These are phyloP conservation scores for Centropristis striata DNA, from an alignment of 2,113 vertebrate genomes.

Conservation along the genomic window DNA sequence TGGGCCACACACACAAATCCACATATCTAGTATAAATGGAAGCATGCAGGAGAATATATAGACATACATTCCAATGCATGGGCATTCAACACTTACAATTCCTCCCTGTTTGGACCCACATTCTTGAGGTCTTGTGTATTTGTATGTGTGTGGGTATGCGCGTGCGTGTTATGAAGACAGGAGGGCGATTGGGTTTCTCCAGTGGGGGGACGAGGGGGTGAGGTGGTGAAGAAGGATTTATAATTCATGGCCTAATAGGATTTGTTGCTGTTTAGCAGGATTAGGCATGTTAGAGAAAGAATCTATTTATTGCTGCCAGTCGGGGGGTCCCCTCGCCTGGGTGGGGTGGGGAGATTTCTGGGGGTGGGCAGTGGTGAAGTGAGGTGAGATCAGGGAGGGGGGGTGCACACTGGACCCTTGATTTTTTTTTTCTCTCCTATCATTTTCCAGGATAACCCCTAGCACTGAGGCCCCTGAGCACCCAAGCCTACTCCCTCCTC, in stretches of 20 bases:
- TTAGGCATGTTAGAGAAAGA: conserved; percentile 90
- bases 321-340: conserved; percentile 76
- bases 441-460: conserved; percentile 81
- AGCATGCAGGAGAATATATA: neutral
- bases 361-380: conserved; percentile 38
- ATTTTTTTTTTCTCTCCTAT: conserved; percentile 48
- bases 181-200: conserved; percentile 64
- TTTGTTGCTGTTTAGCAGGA: conserved; percentile 91
- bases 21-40: neutral
- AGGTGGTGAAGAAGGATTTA: conserved; percentile 86
- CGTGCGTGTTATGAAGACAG: conserved; percentile 32
- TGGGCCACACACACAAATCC: conserved; percentile 30
- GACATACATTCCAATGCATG: neutral
- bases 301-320: conserved; percentile 88
- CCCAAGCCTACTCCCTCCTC: conserved; percentile 13
- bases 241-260: conserved; percentile 91
- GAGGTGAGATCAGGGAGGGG: conserved; percentile 17
- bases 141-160: conserved; percentile 26
- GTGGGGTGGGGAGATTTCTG: conserved; percentile 38
- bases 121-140: conserved; percentile 32
- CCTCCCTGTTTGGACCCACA: conserved; percentile 18
- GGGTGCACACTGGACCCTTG: conserved; percentile 71
- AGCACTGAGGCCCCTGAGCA: conserved; percentile 56
- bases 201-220: conserved; percentile 77
- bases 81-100: neutral